Base-by-base conservation (phyloP, 2,797 vertebrate species). In the Clarias laeviceps region DNA sequence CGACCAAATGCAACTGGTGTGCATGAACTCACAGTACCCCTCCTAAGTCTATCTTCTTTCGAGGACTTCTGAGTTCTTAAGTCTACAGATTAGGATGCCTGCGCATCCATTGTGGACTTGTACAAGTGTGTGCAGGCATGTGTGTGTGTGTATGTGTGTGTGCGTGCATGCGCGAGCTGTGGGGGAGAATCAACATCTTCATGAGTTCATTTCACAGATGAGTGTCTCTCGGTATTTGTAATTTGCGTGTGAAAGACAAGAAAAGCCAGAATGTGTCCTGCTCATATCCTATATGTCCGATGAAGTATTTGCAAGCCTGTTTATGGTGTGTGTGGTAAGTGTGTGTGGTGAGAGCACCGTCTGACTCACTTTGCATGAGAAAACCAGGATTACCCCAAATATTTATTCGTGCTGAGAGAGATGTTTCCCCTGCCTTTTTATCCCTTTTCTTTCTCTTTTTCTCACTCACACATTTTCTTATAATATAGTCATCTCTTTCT, bases 311-410 rank as follows among this genome's bases (percentile, higher is more conserved):
- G 73, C 69, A 17, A 40, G 66, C 65, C 8, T 72, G 65, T 72
- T 64, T 50, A 45, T 64, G 29, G 82, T 82, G 78, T 78, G 78
- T 85, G 82, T 72, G 32, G 14, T 56, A 37, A 18, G 29, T 27
- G 79, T 72, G 85, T 87, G 64, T 45, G 29, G 50, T 74, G 37
- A 68, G 79, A 80, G 78, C 74, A 87, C 64, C 65, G 73, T 92
- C 85, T 68, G 90, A 90, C 89, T 91, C 92, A 92, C 92, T 96
- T 95, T 95, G 93, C 95, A 95, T 96, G 91, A 95, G 92, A 96
- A 96, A 95, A 94, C 93, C 92, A 50, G 94, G 94, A 95, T 95
- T 95, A 95, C 94, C 94, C 93, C 94, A 95, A 95, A 96, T 96
- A 95, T 95, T 95, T 95, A 94, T 95, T 93, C 90, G 80, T 88